phyloP scores from a whole-genome alignment of 2,113 vertebrate species.

The Sakesphorus luctuosus region DNA sequence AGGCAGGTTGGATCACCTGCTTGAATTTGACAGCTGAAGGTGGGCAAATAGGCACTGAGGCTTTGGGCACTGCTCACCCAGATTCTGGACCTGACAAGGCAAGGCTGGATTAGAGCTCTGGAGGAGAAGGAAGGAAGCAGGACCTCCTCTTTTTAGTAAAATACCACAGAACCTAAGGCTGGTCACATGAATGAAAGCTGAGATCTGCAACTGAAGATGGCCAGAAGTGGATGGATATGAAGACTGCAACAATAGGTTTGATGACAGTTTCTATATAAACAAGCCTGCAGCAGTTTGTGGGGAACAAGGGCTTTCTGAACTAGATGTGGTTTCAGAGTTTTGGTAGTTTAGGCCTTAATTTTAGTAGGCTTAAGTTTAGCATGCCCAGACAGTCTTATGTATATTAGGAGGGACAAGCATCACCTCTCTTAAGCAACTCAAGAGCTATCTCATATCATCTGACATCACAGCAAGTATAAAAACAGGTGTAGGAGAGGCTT shows the following conservation, averaged over 20 bases:
- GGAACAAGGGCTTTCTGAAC: neutral
- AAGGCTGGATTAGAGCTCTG: neutral
- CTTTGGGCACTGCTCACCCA: neutral
- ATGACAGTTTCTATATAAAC: neutral
- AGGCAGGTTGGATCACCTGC: rapidly evolving
- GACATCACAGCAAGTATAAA: too few species aligned
- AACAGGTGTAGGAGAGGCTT: too few species aligned
- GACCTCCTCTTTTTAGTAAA: neutral
- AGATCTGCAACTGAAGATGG: neutral
- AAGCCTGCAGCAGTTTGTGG: neutral
- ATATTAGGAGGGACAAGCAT: too few species aligned
- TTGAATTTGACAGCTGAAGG: neutral
- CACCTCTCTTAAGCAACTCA: too few species aligned
- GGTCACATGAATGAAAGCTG: neutral
- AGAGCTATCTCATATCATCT: too few species aligned
- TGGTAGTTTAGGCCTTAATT: too few species aligned
- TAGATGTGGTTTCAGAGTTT: neutral
- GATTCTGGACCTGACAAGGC: neutral
- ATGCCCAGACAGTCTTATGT: too few species aligned
- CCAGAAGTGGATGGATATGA: neutral
- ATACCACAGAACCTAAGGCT: neutral
- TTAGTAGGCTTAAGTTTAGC: too few species aligned
- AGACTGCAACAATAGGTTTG: neutral
- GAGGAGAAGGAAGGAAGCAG: neutral
- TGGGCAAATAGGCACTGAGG: neutral